Evolutionary conservation across 2,113 vertebrate genomes (phyloP).

Genomic region (Macrotis lagotis): DNA sequence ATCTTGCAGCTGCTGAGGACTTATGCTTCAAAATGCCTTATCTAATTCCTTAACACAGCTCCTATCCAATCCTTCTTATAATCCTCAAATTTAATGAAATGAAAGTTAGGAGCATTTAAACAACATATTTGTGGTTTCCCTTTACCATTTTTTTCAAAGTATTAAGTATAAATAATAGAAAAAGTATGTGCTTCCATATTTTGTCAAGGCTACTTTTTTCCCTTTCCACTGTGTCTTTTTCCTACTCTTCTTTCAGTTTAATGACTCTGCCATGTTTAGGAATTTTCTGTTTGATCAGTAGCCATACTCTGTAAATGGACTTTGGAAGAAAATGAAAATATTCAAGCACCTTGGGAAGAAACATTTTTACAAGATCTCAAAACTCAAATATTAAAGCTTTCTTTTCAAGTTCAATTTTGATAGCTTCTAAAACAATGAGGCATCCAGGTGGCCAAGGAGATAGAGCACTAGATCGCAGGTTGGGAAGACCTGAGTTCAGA

Average conservation of each 20-base stretch:
- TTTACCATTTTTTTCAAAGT: neutral
- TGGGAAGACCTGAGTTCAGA: neutral
- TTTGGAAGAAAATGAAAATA: neutral
- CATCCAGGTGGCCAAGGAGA: neutral
- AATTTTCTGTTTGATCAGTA: neutral
- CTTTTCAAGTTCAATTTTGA: neutral
- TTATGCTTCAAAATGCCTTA: neutral
- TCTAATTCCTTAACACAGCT: neutral
- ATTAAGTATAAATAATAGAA: fast-evolving
- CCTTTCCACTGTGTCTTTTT: neutral
- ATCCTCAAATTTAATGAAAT: neutral
- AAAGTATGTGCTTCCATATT: neutral
- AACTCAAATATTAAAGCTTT: neutral
- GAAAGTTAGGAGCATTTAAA: neutral
- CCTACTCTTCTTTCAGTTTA: neutral
- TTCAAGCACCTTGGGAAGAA: neutral
- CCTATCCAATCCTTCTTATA: neutral
- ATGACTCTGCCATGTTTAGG: neutral
- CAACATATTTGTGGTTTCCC: no score
- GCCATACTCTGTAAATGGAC: neutral
- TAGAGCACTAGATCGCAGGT: neutral
- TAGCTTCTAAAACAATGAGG: neutral
- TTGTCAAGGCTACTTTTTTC: neutral
- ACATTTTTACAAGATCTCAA: neutral
- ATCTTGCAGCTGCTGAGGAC: constrained; percentile 8